Percentiles rank a stretch among this genome's conserved stretches.
Evolutionary conservation across 2,888 invertebrate species (phyloP).

Genomic region (Pardosa pseudoannulata): DNA sequence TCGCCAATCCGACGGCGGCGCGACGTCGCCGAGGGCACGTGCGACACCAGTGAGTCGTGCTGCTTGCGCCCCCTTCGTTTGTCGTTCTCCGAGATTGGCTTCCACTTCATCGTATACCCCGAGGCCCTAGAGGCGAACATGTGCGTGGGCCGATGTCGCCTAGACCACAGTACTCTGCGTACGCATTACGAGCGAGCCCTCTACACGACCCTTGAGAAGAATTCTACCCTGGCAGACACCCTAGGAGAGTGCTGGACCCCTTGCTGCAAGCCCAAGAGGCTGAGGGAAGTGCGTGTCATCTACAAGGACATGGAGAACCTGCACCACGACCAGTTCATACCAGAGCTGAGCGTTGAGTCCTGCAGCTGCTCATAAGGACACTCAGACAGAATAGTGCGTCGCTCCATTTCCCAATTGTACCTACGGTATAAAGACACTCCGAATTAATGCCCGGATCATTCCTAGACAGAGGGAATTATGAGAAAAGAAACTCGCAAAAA

Average conservation of each 20-base stretch:
- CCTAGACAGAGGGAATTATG: no score
- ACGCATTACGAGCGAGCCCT: conserved; percentile 43
- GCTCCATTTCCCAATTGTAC: no score
- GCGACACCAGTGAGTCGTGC: conserved; percentile 17
- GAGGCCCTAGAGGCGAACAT: conserved; percentile 28
- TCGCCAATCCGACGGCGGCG: background rate
- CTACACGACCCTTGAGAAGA: conserved; percentile 13
- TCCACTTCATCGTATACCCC: conserved; percentile 41
- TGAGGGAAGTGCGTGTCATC: conserved; percentile 17
- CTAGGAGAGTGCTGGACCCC: conserved; percentile 34
- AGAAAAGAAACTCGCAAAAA: no score
- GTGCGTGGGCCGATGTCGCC: conserved; percentile 43
- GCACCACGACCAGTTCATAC: conserved; percentile 38
- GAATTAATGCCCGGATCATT: no score
- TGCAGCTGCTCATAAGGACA: conserved; percentile 50
- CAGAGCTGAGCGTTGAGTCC: conserved; percentile 40
- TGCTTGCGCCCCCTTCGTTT: conserved; percentile 28
- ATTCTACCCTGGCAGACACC: conserved; percentile 8
- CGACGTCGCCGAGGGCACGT: background rate
- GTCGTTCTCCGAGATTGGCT: conserved; percentile 36
- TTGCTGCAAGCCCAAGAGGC: conserved; percentile 44
- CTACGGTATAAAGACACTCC: no score
- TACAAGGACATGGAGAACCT: background rate
- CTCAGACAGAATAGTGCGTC: no score
- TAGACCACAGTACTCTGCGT: conserved; percentile 21